Conservation (phyloP, 2,888 invertebrate species). For the Aphidoletes aphidimyza region DNA sequence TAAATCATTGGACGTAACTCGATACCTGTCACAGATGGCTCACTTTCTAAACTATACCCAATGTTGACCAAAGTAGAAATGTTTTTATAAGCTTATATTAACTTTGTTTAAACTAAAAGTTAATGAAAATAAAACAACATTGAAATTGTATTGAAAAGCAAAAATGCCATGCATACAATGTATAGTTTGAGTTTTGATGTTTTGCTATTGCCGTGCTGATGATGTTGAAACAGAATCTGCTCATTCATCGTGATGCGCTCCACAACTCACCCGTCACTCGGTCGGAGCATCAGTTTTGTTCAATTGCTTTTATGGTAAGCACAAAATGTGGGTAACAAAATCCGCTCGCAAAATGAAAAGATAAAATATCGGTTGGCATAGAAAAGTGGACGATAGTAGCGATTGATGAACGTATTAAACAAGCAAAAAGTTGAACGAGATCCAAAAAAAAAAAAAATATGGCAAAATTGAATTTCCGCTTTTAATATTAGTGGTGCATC, state of each 20-base stretch:
- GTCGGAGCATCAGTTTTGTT: neutral
- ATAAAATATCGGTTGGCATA: conserved; percentile 9
- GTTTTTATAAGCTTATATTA: neutral
- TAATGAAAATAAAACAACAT: conserved; percentile 7
- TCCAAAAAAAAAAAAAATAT: neutral
- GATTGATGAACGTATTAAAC: too few relatives aligned
- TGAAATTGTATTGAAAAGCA: conserved; percentile 20
- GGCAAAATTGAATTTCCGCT: conserved; percentile 44
- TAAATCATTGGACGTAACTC: conserved; percentile 11
- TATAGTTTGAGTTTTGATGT: too few relatives aligned
- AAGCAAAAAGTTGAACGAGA: neutral
- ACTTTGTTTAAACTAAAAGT: conserved; percentile 22
- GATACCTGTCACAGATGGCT: neutral
- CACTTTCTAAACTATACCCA: neutral
- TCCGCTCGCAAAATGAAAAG: neutral
- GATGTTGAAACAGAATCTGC: neutral
- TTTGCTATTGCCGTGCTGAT: neutral
- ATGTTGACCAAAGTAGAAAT: neutral
- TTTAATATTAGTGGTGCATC: conserved; percentile 26
- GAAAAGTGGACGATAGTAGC: neutral
- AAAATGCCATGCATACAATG: too few relatives aligned
- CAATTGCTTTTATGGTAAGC: conserved; percentile 23
- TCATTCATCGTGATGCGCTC: conserved; percentile 29
- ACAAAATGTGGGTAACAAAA: neutral
- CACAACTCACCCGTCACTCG: too few relatives aligned